Base-by-base conservation (phyloP, 1,140 invertebrate species). In the Brachionus asplanchnoidis region DNA sequence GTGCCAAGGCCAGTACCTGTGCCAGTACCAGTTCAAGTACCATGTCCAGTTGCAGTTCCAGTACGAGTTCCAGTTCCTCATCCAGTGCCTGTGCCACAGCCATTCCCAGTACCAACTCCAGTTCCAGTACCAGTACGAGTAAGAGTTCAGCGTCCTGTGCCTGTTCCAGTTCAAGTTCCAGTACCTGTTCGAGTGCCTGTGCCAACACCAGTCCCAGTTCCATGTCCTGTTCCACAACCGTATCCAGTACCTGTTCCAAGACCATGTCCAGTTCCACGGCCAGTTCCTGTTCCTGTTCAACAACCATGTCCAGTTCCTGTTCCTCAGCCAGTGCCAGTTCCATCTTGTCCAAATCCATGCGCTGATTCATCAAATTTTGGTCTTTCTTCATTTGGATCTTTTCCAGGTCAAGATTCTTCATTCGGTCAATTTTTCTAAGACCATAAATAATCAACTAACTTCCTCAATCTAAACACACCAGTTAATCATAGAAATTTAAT, bases 341-440 rank as follows among this genome's bases (percentile, higher is more conserved):
- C 60, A 68, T 36, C 65, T 26, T 68, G 65, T n/a, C 65, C n/a
- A 40, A 73, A 73, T 73, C 68, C 68, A 14, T 73, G 68, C 40
- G 68, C n/a, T 73, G 32, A 73, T 73, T 73, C 32, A 40, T 42
- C 68, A n/a, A 46, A 11, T 11, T 73, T 40, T 73, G 28, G 12
- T 40, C 11, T 40, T 42, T 36, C 28, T 1, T 20, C 28, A 0
- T 68, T 68, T 68, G 65, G 65, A 68, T 36, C 65, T 17, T 56
- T 5, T 56, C 53, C 53, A 23, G 17, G 14, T 17, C 14, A 8
- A n/a, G 14, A 2, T 17, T 56, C 53, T 7, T 56, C 53, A 56
- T 56, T 56, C 17, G 65, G 65, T 36, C 65, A 28, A 28, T 28
- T 28, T 36, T 36, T 32, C 11, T 68, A 68, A 36, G 32, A 56